Base-by-base conservation (phyloP, 2,888 invertebrate genomes). In the Zonitis immaculata region DNA sequence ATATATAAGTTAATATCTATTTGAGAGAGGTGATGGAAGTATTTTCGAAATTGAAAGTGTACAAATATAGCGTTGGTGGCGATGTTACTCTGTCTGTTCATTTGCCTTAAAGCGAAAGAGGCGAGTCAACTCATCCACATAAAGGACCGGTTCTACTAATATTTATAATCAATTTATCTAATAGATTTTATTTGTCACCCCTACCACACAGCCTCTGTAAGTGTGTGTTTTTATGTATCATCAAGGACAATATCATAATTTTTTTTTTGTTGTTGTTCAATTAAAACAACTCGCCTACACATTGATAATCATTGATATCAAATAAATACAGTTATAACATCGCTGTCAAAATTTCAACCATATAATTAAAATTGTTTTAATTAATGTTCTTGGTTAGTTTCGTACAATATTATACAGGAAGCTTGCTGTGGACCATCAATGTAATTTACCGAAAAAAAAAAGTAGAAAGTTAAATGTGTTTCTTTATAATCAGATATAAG, bases 141-240 rank as follows among this genome's bases (percentile, higher is more conserved):
- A 66, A 54, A 61, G 63, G 64, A 69, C 54, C 61, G 61, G 55
- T 60, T 58, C 64, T 64, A 65, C 63, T 61, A 63, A 35, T 16
- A 16, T 16, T 63, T 62, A 66, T 64, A 66, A 66, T 64, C 63
- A 61, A 50, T 47, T 44, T 54, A 51, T n/a, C 22, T 22, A 42
- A 51, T 54, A 51, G 54, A 54, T 54, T 54, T 54, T 49, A 50
- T 49, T n/a, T 46, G 45, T 45, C 43, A 51, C 47, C 44, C 54
- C 49, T 11, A 28, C 42, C 18, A n/a, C 14, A n/a, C 42, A 28
- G 18, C 20, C 27, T 14, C 9, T n/a, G n/a, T n/a, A n/a, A n/a
- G n/a, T n/a, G n/a, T n/a, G n/a, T n/a, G n/a, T n/a, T n/a, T n/a
- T n/a, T n/a, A n/a, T n/a, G 14, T 8, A 16, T 35, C 18, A 35